Base-by-base conservation (phyloP, 1,140 invertebrate genomes). In the Tyrophagus putrescentiae region DNA sequence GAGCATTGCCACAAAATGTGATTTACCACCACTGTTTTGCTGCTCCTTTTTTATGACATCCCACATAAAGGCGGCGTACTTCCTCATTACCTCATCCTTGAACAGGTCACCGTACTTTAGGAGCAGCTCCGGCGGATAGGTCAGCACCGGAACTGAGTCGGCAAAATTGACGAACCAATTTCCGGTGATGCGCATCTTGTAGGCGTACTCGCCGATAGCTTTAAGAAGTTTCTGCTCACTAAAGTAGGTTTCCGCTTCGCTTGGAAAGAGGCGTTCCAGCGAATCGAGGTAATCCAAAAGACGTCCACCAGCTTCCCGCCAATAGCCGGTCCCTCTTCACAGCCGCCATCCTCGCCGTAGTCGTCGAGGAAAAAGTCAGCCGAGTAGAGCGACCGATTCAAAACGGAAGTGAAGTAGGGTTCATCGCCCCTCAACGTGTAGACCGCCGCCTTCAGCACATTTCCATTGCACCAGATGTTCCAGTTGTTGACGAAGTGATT, bases 391-490 rank as follows among this genome's bases (percentile, higher is more conserved):
- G 54, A 16, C 54, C 57, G 45, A n/a, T 41, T 9, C 21, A 57
- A 11, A 16, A 57, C n/a, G 11, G 45, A 16, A 9, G 18, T 57
- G 45, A 36, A 41, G 9, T 45, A 9, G 54, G 28, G 34, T 45
- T 42, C 54, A 21, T 57, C 57, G 33, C n/a, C n/a, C n/a, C 57
- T 42, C 9, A 57, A 9, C 11, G 54, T 41, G 11, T n/a, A 9
- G 9, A 57, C 9, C 9, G 54, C 54, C 9, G 28, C 9, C 21
- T 60, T n/a, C 9, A 57, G 33, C 11, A 57, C 57, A 21, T 57
- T 57, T 9, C n/a, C 57, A 21, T 57, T 57, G n/a, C 45, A 53
- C 54, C 54, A 57, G 21, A 60, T 57, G 54, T 57, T 57, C 54
- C 54, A 57, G 21, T 57, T 57, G 54, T 57, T 57, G 13, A 52